Base-by-base conservation (phyloP, 37 sponge, comb jelly and placozoan genomes). In the Hexactinellida sp. region DNA sequence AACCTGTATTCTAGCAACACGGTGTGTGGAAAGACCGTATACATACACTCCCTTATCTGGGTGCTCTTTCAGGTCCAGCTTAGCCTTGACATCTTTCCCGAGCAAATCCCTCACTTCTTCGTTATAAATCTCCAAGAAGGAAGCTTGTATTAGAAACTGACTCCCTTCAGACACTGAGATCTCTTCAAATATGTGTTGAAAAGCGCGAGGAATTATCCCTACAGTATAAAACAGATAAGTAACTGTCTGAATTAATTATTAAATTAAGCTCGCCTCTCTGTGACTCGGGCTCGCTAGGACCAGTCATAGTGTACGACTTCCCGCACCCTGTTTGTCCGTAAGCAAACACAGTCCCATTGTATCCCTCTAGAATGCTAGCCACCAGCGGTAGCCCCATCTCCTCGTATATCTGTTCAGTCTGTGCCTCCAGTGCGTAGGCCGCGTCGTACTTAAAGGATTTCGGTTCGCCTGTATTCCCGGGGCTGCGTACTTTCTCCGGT, bases 281-380 rank as follows among this genome's bases (percentile, higher is more conserved):
- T 24, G 84, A 87, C 0, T 89, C 71, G 1, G 97, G 94, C 76
- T 93, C 92, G 1, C 82, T 54, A 25, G 93, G 88, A 0, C 98
- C 98, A 87, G 92, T 90, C 98, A 97, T 97, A 7, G 95, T 91
- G 90, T 84, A 97, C 37, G 94, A 94, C 47, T 97, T 97, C 25
- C 98, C 98, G 86, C 98, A 95, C 19, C 98, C 98, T 10, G 98
- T 97, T 86, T 97, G 98, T 24, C 98, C 98, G 55, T 97, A 97
- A 1, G 98, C 98, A 90, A 97, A 97, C 38, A 97, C 92, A 24
- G 98, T 94, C 19, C 96, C 94, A 55, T 94, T 94, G 84, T 88
- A 94, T 13, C 98, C 98, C 51, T 97, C 91, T 37, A 97, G 54
- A 0, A 97, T 96, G 36, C 94, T 90, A 36, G 86, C 92, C 32